These are phyloP conservation scores for Antrozous pallidus DNA, from an alignment of 2,797 vertebrate species.

Conservation along the genomic window DNA sequence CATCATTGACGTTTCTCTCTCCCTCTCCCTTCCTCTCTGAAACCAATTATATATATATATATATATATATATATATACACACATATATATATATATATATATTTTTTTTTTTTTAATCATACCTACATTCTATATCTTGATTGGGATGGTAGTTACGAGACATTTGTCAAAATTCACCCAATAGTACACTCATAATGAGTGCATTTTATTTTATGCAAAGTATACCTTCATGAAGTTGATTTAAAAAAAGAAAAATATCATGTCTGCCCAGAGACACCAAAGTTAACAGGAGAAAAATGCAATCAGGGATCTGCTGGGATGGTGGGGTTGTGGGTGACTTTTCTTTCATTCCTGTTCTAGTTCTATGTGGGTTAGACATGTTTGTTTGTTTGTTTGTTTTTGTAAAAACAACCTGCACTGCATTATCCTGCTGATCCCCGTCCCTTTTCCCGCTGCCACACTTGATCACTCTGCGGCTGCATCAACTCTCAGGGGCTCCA, in stretches of 20 bases:
- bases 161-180: neutral
- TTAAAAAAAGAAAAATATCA: neutral
- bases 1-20: too few species aligned
- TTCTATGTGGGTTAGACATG: neutral
- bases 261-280: neutral
- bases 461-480: neutral
- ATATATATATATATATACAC: too few species aligned
- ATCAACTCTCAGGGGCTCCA: neutral
- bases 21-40: too few species aligned
- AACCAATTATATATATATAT: too few species aligned
- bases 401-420: neutral
- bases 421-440: neutral
- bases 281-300: neutral
- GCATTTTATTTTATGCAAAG: neutral
- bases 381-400: too few species aligned
- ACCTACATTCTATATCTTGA: neutral
- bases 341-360: neutral
- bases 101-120: too few species aligned
- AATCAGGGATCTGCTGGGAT: neutral
- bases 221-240: neutral
- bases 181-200: neutral
- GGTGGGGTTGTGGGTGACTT: neutral
- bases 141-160: fast-evolving
- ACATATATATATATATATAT: too few species aligned
- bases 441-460: neutral